Base-by-base conservation (phyloP, 2,888 invertebrate genomes). In the Galerucella calmariensis region DNA sequence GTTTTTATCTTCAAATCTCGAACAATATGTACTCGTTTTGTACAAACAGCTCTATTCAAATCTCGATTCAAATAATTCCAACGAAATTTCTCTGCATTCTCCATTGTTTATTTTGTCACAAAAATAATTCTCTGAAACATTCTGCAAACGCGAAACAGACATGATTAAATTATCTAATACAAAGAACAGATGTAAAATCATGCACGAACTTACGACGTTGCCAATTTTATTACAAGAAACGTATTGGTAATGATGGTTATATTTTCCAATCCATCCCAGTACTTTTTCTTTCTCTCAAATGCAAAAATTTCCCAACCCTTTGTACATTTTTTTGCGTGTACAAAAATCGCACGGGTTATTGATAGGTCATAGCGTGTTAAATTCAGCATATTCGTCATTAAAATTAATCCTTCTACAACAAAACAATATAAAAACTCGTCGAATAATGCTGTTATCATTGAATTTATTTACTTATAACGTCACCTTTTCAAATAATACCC, bases 391-490 rank as follows among this genome's bases (percentile, higher is more conserved):
- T 3, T 67, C 53, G 69, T 67, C 67, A 41, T 20, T 56, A 56
- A 56, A 56, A 59, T 59, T 71, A 69, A 62, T 63, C 65, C 35
- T 53, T 71, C 69, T 72, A 75, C 73, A 27, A 63, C 51, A 24
- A 35, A 61, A 62, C 41, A 62, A 62, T 16, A 20, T 24, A 73
- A 72, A 76, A 75, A 73, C 61, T 53, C 51, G 75, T 72, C 56
- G 73, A 76, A 65, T 76, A 56, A 73, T 70, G 78, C 78, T 69
- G 69, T 76, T 73, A 75, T 71, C 59, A 69, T 71, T 56, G 74
- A 74, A 70, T 70, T 74, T 74, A 69, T 72, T 75, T 75, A 72
- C 48, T 75, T 58, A 73, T 74, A 73, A 76, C 78, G 78, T 76
- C 77, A 78, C 73, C 75, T 68, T 61, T 59, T 67, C 72, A 58